Evolutionary conservation across 2,797 vertebrate genomes (phyloP).

Genomic region (Delichon dasypus): DNA sequence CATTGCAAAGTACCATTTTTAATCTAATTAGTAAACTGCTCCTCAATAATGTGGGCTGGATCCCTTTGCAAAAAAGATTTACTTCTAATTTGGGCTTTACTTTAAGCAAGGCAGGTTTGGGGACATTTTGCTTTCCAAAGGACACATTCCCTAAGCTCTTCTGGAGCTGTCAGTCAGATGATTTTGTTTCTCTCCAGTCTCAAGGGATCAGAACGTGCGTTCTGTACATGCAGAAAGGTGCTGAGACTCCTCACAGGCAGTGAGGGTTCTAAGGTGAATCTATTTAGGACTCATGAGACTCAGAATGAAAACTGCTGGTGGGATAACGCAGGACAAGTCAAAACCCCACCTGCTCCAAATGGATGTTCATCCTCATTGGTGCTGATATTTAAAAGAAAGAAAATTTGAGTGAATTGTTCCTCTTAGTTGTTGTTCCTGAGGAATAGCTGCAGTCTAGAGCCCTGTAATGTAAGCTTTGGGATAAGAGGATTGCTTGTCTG

Average conservation of each 20-base stretch:
- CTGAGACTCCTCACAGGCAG: background rate
- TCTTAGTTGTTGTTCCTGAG: background rate
- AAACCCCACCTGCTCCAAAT: background rate
- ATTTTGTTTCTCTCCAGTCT: background rate
- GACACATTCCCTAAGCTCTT: background rate
- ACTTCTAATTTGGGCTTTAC: background rate
- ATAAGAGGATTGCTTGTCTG: background rate
- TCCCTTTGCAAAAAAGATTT: background rate
- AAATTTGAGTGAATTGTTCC: background rate
- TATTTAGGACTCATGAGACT: rapidly evolving
- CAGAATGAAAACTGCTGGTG: background rate
- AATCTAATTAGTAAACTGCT: background rate
- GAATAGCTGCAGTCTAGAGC: background rate
- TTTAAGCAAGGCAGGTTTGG: background rate
- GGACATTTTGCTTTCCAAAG: background rate
- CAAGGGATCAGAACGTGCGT: background rate
- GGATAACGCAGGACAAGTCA: background rate
- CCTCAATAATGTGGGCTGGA: background rate
- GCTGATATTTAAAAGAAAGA: background rate
- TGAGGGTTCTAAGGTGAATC: background rate
- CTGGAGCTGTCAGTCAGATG: background rate
- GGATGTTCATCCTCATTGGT: background rate
- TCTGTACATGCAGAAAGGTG: background rate
- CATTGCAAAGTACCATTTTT: background rate
- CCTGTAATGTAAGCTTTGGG: background rate